Percentiles rank a stretch among this genome's conserved stretches.
Conservation (phyloP, 2,113 vertebrate species). For the Alligator sinensis region DNA sequence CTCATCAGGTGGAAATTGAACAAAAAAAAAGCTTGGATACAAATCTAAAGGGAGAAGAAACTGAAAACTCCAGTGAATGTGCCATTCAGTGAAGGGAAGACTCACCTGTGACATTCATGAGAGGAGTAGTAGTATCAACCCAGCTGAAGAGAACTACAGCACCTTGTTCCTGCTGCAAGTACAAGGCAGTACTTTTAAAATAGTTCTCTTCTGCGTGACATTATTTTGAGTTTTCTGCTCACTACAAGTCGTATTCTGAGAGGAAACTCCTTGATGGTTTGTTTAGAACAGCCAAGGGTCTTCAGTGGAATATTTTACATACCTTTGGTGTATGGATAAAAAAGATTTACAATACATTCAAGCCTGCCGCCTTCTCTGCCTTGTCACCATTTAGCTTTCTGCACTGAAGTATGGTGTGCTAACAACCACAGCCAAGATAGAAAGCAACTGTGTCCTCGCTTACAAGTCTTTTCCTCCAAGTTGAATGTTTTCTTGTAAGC, state of each 20-base stretch:
- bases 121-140: background rate
- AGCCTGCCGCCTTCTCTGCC: slow-evolving; percentile 31
- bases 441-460: slow-evolving; percentile 38
- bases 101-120: background rate
- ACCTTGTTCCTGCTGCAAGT: slow-evolving; percentile 8
- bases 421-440: background rate
- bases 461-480: background rate
- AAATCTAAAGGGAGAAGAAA: slow-evolving; percentile 73
- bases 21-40: slow-evolving; percentile 81
- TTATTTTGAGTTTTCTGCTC: background rate
- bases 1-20: slow-evolving; percentile 87
- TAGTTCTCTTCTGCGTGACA: background rate
- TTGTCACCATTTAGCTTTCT: slow-evolving; percentile 13
- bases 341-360: background rate
- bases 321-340: background rate
- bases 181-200: slow-evolving; percentile 34
- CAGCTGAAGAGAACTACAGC: background rate
- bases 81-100: slow-evolving; percentile 79
- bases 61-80: slow-evolving; percentile 82
- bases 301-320: background rate
- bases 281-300: background rate
- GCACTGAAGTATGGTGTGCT: slow-evolving; percentile 38
- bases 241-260: background rate
- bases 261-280: slow-evolving; percentile 30
- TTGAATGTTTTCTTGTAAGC: background rate